Percentiles rank a stretch among this genome's conserved stretches.
Conservation (phyloP, 2,888 invertebrate species). For the Cremastobaeus sp. region DNA sequence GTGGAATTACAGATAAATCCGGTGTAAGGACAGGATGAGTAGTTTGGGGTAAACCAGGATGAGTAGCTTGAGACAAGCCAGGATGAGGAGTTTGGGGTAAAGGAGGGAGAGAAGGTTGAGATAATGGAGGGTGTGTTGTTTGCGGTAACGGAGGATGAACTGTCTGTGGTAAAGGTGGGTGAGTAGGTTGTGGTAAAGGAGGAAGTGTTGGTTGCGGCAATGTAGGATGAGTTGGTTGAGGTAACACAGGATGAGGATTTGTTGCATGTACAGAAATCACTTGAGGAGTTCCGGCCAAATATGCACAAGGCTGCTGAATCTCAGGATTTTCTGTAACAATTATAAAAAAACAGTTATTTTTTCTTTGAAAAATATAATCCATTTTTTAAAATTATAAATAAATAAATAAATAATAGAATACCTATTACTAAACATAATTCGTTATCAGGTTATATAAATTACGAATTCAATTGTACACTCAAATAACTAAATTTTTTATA, state of each 20-base stretch:
- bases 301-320: conserved; percentile 69
- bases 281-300: conserved; percentile 60
- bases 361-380: not conserved
- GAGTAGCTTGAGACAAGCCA: conserved; percentile 21
- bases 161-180: conserved; percentile 59
- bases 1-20: not conserved
- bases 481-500: too few relatives aligned
- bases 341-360: not conserved
- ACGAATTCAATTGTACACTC: too few relatives aligned
- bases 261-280: conserved; percentile 29
- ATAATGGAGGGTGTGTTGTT: not conserved
- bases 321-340: conserved; percentile 62
- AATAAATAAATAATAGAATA: too few relatives aligned
- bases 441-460: too few relatives aligned
- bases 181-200: conserved; percentile 1
- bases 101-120: conserved; percentile 9
- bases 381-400: too few relatives aligned
- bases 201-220: conserved; percentile 37
- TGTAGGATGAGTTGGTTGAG: conserved; percentile 47
- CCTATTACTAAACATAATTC: too few relatives aligned
- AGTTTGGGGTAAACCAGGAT: conserved; percentile 19
- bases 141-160: conserved; percentile 1
- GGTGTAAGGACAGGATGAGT: not conserved
- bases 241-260: conserved; percentile 2
- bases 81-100: conserved; percentile 57